Evolutionary conservation across 2,797 vertebrate genomes (phyloP).

Genomic region (Alexandromys oeconomus): DNA sequence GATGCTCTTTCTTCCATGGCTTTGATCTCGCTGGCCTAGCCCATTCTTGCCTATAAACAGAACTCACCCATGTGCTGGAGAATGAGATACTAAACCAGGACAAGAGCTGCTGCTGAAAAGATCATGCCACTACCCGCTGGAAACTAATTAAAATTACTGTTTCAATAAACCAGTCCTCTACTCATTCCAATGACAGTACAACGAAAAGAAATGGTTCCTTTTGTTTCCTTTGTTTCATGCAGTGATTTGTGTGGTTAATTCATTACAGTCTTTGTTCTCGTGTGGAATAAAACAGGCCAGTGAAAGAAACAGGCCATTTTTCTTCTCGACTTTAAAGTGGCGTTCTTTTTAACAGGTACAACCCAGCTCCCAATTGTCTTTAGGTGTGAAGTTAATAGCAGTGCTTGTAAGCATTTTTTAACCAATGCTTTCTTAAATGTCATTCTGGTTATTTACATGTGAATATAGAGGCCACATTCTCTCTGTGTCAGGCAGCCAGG

Average conservation of each 20-base stretch:
- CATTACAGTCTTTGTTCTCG: constrained; percentile 77
- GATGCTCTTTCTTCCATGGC: constrained; percentile 6
- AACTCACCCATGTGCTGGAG: constrained; percentile 26
- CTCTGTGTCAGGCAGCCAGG: constrained; percentile 85
- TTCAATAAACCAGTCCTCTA: constrained; percentile 54
- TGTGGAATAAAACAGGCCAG: constrained; percentile 64
- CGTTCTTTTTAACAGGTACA: constrained; percentile 78
- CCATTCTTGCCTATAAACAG: constrained; percentile 21
- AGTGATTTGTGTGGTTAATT: constrained; percentile 66
- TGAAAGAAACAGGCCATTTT: constrained; percentile 67
- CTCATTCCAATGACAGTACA: constrained; percentile 51
- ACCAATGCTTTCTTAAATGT: constrained; percentile 89
- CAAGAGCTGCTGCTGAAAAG: constrained; percentile 47
- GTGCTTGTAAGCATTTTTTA: constrained; percentile 78
- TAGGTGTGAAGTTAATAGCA: constrained; percentile 82
- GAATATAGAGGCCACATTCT: constrained; percentile 89
- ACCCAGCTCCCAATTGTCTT: constrained; percentile 80
- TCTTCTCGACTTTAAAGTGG: constrained; percentile 59
- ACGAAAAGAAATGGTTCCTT: constrained; percentile 50
- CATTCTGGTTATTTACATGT: constrained; percentile 88
- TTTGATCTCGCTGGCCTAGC: not conserved
- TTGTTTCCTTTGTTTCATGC: constrained; percentile 66
- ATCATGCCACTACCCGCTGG: constrained; percentile 21
- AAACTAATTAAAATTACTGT: constrained; percentile 75
- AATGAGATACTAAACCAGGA: constrained; percentile 57